phyloP scores from a whole-genome alignment of 1,140 invertebrate genomes.

The Cydia strobilella region DNA sequence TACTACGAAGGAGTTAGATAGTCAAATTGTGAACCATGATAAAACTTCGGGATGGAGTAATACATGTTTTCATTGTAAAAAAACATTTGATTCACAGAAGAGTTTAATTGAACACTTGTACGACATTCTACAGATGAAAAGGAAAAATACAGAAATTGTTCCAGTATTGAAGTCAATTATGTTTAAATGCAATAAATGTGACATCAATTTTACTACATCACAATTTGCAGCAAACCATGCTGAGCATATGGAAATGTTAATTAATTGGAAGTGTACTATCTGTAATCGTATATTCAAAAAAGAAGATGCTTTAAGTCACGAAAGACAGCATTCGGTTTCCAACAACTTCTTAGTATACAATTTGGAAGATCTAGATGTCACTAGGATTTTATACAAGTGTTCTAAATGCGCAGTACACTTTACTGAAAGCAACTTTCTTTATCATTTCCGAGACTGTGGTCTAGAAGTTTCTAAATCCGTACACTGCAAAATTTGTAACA shows the following conservation, averaged over 20 bases:
- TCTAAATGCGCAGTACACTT: constrained; percentile 54
- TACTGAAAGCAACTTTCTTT: constrained; percentile 44
- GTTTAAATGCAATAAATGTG: constrained; percentile 58
- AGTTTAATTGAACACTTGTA: constrained; percentile 63
- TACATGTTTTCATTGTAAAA: constrained; percentile 57
- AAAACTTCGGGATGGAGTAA: constrained; percentile 30
- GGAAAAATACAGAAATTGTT: constrained; percentile 25
- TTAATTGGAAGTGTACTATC: constrained; percentile 56
- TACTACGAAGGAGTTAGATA: constrained; percentile 24
- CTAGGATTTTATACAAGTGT: constrained; percentile 54
- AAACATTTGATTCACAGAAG: constrained; percentile 48
- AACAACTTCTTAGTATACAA: constrained; percentile 46
- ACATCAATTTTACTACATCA: constrained; percentile 55
- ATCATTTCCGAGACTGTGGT: constrained; percentile 48
- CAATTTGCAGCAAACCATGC: constrained; percentile 50
- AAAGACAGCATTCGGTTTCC: constrained; percentile 52
- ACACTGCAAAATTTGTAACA: constrained; percentile 57
- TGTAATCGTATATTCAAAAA: constrained; percentile 57
- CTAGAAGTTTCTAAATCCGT: constrained; percentile 36
- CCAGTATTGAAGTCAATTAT: constrained; percentile 46
- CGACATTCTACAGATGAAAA: constrained; percentile 47
- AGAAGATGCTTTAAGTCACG: constrained; percentile 49
- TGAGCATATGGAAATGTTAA: constrained; percentile 49
- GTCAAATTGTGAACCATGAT: constrained; percentile 5
- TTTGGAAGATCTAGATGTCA: constrained; percentile 38